Base-by-base conservation (phyloP, 1,140 invertebrate species). In the Leptinotarsa defecta region DNA sequence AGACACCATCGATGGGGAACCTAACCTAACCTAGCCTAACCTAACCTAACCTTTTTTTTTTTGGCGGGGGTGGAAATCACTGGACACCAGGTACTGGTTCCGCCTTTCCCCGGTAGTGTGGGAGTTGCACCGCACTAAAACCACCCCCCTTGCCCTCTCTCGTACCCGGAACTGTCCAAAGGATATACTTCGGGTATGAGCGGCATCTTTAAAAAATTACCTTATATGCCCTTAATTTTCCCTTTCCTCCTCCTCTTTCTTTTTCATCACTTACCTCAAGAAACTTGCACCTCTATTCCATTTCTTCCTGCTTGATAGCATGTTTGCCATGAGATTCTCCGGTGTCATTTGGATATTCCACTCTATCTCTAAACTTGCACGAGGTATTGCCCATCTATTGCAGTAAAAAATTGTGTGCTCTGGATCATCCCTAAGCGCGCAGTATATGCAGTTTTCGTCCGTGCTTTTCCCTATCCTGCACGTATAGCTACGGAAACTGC, bases 401-500 rank as follows among this genome's bases (percentile, higher is more conserved):
- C 74, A 57, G 22, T 13, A 4, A 49, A 75, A 69, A 27, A 70
- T 4, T 27, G 67, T 69, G 3, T 75, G 74, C 17, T 69, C 67
- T 13, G 74, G 48, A 5, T 27, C 52, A 34, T 75, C 74, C 22
- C 3, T 62, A 4, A 4, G 43, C 17, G 15, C 52, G 52, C 74
- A 75, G 34, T 61, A 70, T 49, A n/a, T 52, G 24, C 74, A 75
- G 19, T 20, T 5, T 13, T 69, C 49, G 27, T 63, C 22, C 62
- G 22, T 15, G 4, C 8, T 8, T 19, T 75, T 75, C 1, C 22
- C 19, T 52, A 69, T 69, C 20, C 17, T 57, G 13, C 24, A 13
- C 19, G 64, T 20, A 19, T 69, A 75, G 3, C n/a, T 74, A 3
- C 74, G 24, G 57, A 78, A 78, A 3, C 43, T n/a, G 13, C 78